Conservation (phyloP, 2,888 invertebrate genomes). For the Loripinus fragilis region DNA sequence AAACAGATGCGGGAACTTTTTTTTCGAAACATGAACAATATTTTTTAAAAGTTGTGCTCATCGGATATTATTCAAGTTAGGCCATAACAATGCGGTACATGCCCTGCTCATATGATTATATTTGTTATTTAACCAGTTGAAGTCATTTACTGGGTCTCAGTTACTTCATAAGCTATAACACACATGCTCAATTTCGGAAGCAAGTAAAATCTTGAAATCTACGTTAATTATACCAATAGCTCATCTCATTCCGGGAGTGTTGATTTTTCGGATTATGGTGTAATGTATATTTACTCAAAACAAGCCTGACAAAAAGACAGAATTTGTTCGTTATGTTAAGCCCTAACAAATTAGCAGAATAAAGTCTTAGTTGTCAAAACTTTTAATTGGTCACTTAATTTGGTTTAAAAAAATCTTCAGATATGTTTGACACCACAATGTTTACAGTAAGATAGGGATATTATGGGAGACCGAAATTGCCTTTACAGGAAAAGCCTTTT, state of each 20-base stretch:
- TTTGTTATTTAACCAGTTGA: too few relatives aligned
- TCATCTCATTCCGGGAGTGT: not conserved
- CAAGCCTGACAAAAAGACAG: not conserved
- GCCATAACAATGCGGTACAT: too few relatives aligned
- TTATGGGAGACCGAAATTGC: too few relatives aligned
- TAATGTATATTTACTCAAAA: constrained; percentile 8
- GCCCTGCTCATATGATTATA: too few relatives aligned
- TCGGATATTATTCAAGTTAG: too few relatives aligned
- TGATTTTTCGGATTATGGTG: constrained; percentile 13
- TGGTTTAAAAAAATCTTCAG: not conserved
- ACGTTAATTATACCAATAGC: not conserved
- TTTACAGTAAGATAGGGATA: not conserved
- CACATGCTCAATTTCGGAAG: not conserved
- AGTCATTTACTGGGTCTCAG: too few relatives aligned
- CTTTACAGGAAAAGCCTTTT: too few relatives aligned
- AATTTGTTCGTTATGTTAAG: not conserved
- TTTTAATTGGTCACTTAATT: constrained; percentile 18
- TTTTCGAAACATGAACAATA: too few relatives aligned
- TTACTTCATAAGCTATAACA: constrained; percentile 12
- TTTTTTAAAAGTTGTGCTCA: too few relatives aligned
- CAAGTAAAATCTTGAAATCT: constrained; percentile 16
- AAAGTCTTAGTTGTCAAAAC: constrained; percentile 3
- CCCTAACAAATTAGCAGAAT: not conserved
- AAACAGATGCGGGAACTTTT: too few relatives aligned
- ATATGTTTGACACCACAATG: not conserved